These are phyloP conservation scores for Galbula dea DNA, from an alignment of 2,113 vertebrate species.

Conservation along the genomic window DNA sequence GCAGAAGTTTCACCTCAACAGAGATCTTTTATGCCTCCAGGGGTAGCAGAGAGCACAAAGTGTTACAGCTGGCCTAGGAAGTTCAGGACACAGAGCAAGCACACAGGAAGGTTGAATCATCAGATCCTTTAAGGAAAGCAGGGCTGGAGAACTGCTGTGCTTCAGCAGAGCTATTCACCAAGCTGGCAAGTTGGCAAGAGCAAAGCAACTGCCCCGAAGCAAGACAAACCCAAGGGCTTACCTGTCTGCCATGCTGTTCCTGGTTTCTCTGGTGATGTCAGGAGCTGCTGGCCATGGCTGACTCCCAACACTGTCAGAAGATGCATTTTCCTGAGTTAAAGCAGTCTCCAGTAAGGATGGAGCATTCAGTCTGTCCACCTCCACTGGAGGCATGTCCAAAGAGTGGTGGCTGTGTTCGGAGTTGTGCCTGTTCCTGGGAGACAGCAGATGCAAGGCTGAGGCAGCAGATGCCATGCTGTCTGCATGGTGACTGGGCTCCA, in stretches of 20 bases:
- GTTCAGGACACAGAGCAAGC: neutral
- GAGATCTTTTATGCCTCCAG: neutral
- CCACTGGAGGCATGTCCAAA: slow-evolving; percentile 79
- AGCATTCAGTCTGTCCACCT: slow-evolving; percentile 82
- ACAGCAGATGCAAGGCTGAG: slow-evolving; percentile 88
- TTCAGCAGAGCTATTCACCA: neutral
- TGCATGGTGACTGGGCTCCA: slow-evolving; percentile 73
- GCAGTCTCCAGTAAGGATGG: slow-evolving; percentile 87
- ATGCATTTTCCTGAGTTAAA: slow-evolving; percentile 83
- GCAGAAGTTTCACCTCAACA: neutral
- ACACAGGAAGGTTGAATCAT: neutral
- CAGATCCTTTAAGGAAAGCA: neutral
- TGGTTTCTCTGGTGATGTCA: slow-evolving; percentile 95
- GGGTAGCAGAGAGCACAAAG: neutral
- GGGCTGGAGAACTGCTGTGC: neutral
- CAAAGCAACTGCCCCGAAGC: neutral
- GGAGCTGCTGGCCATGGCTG: slow-evolving; percentile 95
- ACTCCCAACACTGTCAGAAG: slow-evolving; percentile 73
- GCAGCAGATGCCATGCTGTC: slow-evolving; percentile 96
- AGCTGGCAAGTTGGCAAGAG: neutral
- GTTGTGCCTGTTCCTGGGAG: slow-evolving; percentile 74
- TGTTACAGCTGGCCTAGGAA: neutral
- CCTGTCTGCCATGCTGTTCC: slow-evolving; percentile 84
- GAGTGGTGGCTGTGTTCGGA: slow-evolving; percentile 79
- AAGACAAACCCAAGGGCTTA: neutral